These are phyloP conservation scores for Phaethornis superciliosus DNA, from an alignment of 2,113 vertebrate species.

Conservation along the genomic window DNA sequence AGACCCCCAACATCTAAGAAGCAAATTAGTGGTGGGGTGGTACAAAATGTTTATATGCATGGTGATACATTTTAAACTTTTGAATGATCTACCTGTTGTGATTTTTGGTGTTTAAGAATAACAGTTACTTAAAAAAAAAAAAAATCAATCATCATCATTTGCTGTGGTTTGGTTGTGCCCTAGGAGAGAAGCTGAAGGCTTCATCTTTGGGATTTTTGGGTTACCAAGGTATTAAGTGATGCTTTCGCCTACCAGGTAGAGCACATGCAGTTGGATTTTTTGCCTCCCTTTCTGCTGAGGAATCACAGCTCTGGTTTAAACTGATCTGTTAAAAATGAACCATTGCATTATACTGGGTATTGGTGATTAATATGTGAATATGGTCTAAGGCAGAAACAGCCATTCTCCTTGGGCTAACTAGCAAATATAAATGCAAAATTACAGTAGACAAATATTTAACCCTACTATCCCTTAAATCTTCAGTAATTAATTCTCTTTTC, in stretches of 20 bases:
- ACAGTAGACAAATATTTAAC: background rate
- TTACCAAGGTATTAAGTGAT: background rate
- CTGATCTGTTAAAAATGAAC: background rate
- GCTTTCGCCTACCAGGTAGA: background rate
- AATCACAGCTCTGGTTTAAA: background rate
- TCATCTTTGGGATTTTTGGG: background rate
- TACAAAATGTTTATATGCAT: background rate
- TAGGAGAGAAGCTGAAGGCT: background rate
- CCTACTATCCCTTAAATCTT: background rate
- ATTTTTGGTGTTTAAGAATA: background rate
- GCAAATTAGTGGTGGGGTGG: no score
- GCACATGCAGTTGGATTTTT: background rate
- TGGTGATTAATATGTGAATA: background rate
- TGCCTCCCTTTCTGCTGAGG: background rate
- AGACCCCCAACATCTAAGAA: no score
- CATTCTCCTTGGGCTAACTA: background rate
- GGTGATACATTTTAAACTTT: background rate
- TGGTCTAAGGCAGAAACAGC: background rate
- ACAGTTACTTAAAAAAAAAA: background rate
- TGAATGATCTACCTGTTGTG: background rate
- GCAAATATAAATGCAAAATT: background rate
- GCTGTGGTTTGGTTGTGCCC: background rate
- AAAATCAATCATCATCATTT: background rate
- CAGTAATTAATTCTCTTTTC: background rate
- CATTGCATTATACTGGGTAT: background rate